phyloP scores from a whole-genome alignment of 1,140 invertebrate genomes.

The Frieseomelitta varia region DNA sequence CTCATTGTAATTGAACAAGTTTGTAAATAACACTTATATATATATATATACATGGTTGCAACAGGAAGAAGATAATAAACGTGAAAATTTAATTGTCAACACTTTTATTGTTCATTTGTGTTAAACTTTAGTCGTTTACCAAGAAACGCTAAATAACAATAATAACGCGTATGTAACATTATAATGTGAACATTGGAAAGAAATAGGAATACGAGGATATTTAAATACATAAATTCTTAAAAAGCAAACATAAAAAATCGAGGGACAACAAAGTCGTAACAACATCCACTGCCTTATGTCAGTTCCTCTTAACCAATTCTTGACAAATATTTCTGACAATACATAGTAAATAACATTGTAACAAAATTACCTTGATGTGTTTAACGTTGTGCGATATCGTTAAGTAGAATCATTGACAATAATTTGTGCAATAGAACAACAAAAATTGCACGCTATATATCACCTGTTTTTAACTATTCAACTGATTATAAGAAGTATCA shows the following conservation, averaged over 20 bases:
- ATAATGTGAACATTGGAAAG: constrained; percentile 24
- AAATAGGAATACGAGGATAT: constrained; percentile 19
- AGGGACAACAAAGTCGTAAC: background rate
- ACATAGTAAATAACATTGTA: constrained; percentile 18
- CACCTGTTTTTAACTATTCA: background rate
- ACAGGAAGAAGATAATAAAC: background rate
- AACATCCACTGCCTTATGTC: background rate
- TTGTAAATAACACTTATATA: background rate
- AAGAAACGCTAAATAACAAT: constrained; percentile 57
- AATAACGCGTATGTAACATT: constrained; percentile 34
- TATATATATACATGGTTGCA: background rate
- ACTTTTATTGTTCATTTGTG: constrained; percentile 54
- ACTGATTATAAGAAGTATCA: background rate
- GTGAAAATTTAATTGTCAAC: constrained; percentile 28
- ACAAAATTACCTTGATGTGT: background rate
- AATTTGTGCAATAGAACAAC: constrained; percentile 43
- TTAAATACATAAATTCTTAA: background rate
- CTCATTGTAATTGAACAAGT: background rate
- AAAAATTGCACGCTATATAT: background rate
- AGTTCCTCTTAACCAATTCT: background rate
- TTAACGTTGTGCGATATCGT: constrained; percentile 39
- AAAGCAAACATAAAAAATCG: background rate
- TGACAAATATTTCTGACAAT: constrained; percentile 13
- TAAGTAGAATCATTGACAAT: constrained; percentile 31
- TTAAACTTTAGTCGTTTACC: constrained; percentile 42